These are phyloP conservation scores for Oreochromis grahami DNA, from an alignment of 2,797 vertebrate species.

Conservation along the genomic window DNA sequence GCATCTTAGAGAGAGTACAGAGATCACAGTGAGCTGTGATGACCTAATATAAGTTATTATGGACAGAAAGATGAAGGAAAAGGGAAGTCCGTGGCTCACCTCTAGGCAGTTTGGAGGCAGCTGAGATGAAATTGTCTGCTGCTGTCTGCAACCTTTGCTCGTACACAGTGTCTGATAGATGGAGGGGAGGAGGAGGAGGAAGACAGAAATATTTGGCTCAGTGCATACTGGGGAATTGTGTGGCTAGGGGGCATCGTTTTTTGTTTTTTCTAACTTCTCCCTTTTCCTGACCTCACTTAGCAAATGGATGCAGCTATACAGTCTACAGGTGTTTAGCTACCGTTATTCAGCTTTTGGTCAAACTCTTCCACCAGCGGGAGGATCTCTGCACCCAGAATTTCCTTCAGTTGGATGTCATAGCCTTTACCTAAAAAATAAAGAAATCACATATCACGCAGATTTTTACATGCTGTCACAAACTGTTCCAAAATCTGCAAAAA, in stretches of 20 bases:
- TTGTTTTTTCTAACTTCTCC: slow-evolving; percentile 12
- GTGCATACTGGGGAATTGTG: slow-evolving; percentile 35
- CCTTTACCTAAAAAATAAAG: slow-evolving; percentile 58
- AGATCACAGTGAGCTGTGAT: slow-evolving; percentile 58
- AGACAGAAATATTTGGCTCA: slow-evolving; percentile 48
- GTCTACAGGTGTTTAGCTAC: slow-evolving; percentile 32
- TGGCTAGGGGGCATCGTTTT: slow-evolving; percentile 50
- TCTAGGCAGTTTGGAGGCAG: slow-evolving; percentile 76
- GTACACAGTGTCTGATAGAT: slow-evolving; percentile 68
- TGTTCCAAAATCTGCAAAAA: background rate
- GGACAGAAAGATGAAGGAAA: slow-evolving; percentile 59
- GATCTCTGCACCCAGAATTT: slow-evolving; percentile 64
- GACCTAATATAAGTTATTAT: slow-evolving; percentile 35
- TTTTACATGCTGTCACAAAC: background rate
- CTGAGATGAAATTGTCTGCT: slow-evolving; percentile 71
- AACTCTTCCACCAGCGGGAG: slow-evolving; percentile 61
- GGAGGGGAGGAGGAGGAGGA: slow-evolving; percentile 6
- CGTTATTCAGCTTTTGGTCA: slow-evolving; percentile 31
- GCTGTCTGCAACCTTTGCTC: slow-evolving; percentile 66
- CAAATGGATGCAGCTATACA: background rate
- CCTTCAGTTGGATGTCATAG: slow-evolving; percentile 57
- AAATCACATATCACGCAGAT: background rate
- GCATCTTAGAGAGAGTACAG: slow-evolving; percentile 34
- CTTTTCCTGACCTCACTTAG: slow-evolving; percentile 15
- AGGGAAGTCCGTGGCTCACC: slow-evolving; percentile 63